These are phyloP conservation scores for Coenonympha arcania DNA, from an alignment of 2,888 invertebrate species.

Conservation along the genomic window DNA sequence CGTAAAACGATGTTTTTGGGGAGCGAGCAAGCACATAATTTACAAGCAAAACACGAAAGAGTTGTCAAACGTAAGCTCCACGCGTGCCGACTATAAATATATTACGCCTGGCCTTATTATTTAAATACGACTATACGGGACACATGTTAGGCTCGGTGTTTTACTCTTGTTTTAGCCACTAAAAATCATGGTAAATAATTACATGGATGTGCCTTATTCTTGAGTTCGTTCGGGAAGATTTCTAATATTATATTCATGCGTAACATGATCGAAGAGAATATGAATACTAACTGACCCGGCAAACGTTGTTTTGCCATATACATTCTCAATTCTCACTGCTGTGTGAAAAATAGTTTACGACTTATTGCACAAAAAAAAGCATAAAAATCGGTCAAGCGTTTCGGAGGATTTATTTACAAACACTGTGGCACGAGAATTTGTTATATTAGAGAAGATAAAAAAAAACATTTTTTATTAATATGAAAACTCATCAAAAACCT, in stretches of 20 bases:
- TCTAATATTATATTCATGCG: no score
- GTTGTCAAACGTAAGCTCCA: slow-evolving; percentile 33
- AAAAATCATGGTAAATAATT: neutral
- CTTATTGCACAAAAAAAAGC: no score
- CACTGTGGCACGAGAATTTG: neutral
- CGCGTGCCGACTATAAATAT: slow-evolving; percentile 33
- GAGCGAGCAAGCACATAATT: slow-evolving; percentile 32
- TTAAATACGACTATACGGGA: slow-evolving; percentile 25
- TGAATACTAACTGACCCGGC: no score
- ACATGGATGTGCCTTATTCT: no score
- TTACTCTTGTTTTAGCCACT: slow-evolving; percentile 5
- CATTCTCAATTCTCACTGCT: no score
- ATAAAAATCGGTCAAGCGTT: no score
- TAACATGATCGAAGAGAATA: no score
- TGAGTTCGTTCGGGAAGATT: no score
- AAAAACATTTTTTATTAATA: neutral
- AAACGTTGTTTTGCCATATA: no score
- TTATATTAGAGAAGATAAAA: neutral
- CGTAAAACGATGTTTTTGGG: slow-evolving; percentile 32
- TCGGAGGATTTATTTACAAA: no score
- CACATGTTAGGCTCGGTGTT: slow-evolving; percentile 19
- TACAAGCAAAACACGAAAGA: slow-evolving; percentile 34
- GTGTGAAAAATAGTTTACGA: no score
- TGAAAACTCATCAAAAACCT: neutral
- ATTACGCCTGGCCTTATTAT: slow-evolving; percentile 30